Evolutionary conservation across 2,113 vertebrate species (phyloP).

Genomic region (Chunga burmeisteri): DNA sequence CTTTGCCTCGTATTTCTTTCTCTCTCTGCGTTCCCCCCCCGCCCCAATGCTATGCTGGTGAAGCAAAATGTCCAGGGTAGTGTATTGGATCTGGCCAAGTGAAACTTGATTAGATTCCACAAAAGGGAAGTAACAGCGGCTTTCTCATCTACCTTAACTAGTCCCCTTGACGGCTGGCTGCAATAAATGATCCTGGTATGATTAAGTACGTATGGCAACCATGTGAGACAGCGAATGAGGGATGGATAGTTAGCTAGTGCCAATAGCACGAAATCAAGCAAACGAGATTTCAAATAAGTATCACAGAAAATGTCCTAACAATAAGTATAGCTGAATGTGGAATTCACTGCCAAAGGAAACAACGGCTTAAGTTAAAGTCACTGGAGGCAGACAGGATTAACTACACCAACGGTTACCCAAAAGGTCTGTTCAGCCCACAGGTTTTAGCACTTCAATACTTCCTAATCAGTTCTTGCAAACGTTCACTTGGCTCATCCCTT

Average conservation of each 20-base stretch:
- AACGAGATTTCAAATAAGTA: background rate
- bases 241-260: background rate
- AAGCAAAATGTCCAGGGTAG: background rate
- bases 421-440: background rate
- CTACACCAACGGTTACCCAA: background rate
- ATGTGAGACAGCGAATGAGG: accelerated
- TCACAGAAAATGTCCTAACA: background rate
- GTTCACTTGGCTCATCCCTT: background rate
- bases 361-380: background rate
- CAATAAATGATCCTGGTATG: background rate
- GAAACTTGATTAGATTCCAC: background rate
- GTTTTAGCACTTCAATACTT: background rate
- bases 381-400: background rate
- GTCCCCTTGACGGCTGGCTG: background rate
- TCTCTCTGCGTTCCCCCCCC: too few species aligned
- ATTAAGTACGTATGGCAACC: background rate
- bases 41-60: background rate
- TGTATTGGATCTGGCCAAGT: background rate
- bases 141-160: background rate
- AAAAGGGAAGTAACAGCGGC: background rate
- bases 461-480: background rate
- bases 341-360: background rate
- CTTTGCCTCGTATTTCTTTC: too few species aligned
- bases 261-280: background rate
- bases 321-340: background rate